phyloP scores from a whole-genome alignment of 2,113 vertebrate genomes.

The Erpornis zantholeuca region DNA sequence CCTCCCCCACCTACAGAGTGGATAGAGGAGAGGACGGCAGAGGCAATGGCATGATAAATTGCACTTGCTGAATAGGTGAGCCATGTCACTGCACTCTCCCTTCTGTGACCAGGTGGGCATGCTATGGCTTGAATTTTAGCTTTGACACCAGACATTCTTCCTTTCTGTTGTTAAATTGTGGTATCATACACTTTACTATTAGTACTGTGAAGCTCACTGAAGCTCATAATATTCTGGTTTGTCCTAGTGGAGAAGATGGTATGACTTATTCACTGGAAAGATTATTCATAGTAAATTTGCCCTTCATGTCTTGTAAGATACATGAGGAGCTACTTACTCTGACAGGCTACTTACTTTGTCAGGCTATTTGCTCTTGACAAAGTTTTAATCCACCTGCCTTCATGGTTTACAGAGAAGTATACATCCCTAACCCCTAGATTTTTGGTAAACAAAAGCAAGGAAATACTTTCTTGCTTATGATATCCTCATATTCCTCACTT shows the following conservation, averaged over 20 bases:
- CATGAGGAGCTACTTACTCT: not conserved
- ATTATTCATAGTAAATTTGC: not conserved
- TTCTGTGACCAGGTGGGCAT: not conserved
- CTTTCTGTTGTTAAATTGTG: not conserved
- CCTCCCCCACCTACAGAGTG: not conserved
- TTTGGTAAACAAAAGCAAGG: not conserved
- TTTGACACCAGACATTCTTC: not conserved
- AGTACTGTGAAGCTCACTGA: not conserved
- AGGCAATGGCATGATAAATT: not conserved
- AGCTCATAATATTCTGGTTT: not conserved
- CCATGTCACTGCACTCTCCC: not conserved
- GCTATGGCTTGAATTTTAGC: not conserved
- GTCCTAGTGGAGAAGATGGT: not conserved
- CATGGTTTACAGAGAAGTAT: not conserved
- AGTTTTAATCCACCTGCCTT: not conserved
- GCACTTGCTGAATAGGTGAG: rapidly evolving
- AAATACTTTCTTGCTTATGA: not conserved
- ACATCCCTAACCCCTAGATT: not conserved
- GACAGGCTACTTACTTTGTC: not conserved
- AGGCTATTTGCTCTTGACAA: not conserved
- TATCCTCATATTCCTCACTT: not conserved
- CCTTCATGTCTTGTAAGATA: not conserved
- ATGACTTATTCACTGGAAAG: not conserved
- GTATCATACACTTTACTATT: not conserved
- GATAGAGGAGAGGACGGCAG: not conserved